phyloP scores from a whole-genome alignment of 2,888 invertebrate genomes.

The Baronia brevicornis region DNA sequence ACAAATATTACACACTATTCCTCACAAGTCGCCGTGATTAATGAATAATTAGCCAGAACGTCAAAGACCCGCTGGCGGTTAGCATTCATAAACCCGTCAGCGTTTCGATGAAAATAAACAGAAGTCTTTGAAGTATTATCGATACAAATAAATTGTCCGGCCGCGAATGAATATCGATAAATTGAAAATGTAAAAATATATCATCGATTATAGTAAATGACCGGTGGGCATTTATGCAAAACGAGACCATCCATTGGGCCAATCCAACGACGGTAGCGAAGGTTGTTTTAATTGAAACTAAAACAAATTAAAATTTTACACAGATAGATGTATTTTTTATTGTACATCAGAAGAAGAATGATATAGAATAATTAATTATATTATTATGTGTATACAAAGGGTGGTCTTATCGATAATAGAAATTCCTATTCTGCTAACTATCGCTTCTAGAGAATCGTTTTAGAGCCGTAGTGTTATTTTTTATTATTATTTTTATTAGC shows the following conservation, averaged over 20 bases:
- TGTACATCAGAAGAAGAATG: too few species aligned
- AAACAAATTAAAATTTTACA: too few species aligned
- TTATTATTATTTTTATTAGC: too few species aligned
- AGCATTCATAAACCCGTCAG: constrained; percentile 48
- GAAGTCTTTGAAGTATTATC: constrained; percentile 62
- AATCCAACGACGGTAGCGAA: constrained; percentile 67
- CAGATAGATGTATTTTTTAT: too few species aligned
- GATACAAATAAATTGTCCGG: constrained; percentile 67
- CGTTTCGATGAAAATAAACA: constrained; percentile 48
- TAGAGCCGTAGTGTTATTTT: too few species aligned
- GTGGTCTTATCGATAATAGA: too few species aligned
- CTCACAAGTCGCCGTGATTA: not conserved
- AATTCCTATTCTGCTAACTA: too few species aligned
- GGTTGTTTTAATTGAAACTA: constrained; percentile 51
- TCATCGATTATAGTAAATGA: constrained; percentile 73
- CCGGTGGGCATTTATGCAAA: constrained; percentile 72
- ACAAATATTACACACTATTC: not conserved
- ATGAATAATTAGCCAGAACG: constrained; percentile 15
- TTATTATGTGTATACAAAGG: too few species aligned
- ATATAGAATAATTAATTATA: too few species aligned
- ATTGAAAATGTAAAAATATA: constrained; percentile 72
- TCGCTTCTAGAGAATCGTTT: too few species aligned
- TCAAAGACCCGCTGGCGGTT: constrained; percentile 19
- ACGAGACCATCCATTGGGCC: constrained; percentile 56
- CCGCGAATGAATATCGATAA: constrained; percentile 67